Percentiles rank a stretch among this genome's conserved stretches.
These are phyloP conservation scores for Pardalotus punctatus DNA, from an alignment of 2,113 vertebrate genomes.

Conservation along the genomic window DNA sequence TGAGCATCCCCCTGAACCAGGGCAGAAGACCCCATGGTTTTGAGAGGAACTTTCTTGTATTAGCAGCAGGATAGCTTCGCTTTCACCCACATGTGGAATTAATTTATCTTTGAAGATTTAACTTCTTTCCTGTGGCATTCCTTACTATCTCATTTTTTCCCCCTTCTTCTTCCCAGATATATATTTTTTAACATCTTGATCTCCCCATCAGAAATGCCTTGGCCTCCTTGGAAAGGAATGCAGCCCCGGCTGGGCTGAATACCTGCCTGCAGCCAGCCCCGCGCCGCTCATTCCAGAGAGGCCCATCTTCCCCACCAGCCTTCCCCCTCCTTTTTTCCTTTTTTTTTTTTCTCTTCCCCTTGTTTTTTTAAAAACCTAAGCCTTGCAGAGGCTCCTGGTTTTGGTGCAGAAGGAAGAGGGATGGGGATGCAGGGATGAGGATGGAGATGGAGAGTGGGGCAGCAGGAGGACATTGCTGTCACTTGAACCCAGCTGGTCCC, in stretches of 20 bases:
- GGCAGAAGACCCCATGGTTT: background rate
- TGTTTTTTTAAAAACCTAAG: background rate
- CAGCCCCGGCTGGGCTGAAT: slow-evolving; percentile 79
- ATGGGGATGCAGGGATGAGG: background rate
- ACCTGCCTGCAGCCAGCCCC: slow-evolving; percentile 77
- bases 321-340: background rate
- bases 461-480: slow-evolving; percentile 43
- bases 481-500: slow-evolving; percentile 33
- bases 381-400: background rate
- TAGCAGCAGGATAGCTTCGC: slow-evolving; percentile 61
- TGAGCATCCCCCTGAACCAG: background rate
- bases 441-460: background rate
- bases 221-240: slow-evolving; percentile 79
- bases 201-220: slow-evolving; percentile 70
- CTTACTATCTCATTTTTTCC: slow-evolving; percentile 40
- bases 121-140: slow-evolving; percentile 71
- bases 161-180: slow-evolving; percentile 10
- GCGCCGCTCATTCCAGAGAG: slow-evolving; percentile 78
- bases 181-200: slow-evolving; percentile 66
- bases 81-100: slow-evolving; percentile 81
- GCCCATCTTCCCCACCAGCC: slow-evolving; percentile 56
- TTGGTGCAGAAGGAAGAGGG: slow-evolving; percentile 27
- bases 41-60: slow-evolving; percentile 9
- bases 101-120: slow-evolving; percentile 75
- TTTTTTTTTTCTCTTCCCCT: background rate